Conservation (phyloP, 2,797 vertebrate genomes). For the Eulemur mongoz region DNA sequence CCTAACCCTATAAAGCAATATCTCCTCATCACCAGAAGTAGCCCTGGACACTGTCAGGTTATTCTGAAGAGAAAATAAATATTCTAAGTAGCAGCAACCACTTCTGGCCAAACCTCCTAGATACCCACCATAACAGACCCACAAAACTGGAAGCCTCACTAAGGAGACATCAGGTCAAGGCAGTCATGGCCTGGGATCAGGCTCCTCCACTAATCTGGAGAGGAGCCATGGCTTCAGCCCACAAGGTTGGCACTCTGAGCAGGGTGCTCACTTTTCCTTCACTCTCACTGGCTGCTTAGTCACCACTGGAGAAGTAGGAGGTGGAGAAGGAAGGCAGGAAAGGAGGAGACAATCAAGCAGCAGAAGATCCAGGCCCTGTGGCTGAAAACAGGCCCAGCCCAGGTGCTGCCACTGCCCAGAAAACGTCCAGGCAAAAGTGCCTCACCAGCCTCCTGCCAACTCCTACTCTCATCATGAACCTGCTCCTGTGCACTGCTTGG, state of each 20-base stretch:
- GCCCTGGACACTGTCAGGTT: background rate
- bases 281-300: conserved; percentile 64
- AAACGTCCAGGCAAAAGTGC: background rate
- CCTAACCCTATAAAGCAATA: background rate
- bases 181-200: conserved; percentile 34
- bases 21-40: background rate
- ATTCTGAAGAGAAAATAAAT: conserved; percentile 25
- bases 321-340: conserved; percentile 24
- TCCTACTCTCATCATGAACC: background rate
- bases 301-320: conserved; percentile 25
- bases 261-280: conserved; percentile 56
- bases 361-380: background rate
- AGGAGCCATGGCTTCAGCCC: conserved; percentile 51
- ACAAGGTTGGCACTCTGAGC: conserved; percentile 34
- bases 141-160: background rate
- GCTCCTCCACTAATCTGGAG: conserved; percentile 49
- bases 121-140: background rate
- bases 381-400: background rate
- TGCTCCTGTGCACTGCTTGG: background rate
- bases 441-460: background rate
- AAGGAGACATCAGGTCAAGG: conserved; percentile 25
- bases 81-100: conserved; percentile 42
- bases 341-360: background rate
- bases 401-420: conserved; percentile 22
- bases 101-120: conserved; percentile 61